Conservation (phyloP, 2,888 invertebrate genomes). For the Orthosia gothica region DNA sequence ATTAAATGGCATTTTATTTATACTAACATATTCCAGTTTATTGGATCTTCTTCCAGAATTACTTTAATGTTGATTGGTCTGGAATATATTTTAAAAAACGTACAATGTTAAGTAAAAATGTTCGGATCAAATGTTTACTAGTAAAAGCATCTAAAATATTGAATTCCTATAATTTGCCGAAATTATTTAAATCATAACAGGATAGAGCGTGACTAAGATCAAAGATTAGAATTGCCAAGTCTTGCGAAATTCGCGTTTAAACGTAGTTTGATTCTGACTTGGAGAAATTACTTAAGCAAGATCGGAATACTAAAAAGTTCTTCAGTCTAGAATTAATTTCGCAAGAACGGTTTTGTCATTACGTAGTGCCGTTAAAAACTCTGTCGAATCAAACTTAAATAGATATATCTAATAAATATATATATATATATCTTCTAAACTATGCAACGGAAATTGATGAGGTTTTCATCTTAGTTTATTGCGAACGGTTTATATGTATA, state of each 20-base stretch:
- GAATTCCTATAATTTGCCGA: neutral
- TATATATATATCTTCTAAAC: neutral
- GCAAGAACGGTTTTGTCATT: conserved; percentile 4
- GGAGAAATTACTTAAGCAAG: conserved; percentile 12
- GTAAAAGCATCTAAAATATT: neutral
- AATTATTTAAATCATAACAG: conserved; percentile 7
- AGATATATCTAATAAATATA: neutral
- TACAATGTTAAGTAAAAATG: neutral
- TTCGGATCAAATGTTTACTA: neutral
- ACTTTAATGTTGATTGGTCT: neutral
- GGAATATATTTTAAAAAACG: no score
- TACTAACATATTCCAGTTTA: no score
- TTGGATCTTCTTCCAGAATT: no score
- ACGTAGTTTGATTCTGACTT: conserved; percentile 25
- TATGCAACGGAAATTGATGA: neutral
- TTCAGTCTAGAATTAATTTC: neutral
- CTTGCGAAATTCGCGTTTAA: conserved; percentile 20
- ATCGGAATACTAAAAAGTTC: conserved; percentile 43
- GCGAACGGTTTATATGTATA: no score
- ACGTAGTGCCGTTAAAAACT: neutral
- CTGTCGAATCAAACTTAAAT: neutral
- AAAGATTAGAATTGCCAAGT: conserved; percentile 29
- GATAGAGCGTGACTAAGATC: conserved; percentile 34
- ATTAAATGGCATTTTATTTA: conserved; percentile 34
- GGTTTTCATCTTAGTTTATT: neutral